Conservation (phyloP, 1,140 invertebrate genomes). For the Dreissena rostriformis region DNA sequence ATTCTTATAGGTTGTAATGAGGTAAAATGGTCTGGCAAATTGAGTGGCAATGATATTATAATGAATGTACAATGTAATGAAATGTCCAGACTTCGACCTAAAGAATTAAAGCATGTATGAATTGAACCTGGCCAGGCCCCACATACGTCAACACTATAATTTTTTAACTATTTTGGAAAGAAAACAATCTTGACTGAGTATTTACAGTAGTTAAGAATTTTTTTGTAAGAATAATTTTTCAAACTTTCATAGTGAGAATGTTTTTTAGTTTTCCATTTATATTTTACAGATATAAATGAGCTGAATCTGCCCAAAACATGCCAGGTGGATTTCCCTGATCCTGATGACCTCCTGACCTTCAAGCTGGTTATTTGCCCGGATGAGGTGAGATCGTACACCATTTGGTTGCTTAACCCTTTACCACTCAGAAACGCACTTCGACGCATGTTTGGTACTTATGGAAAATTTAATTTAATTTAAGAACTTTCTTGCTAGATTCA, state of each 20-base stretch:
- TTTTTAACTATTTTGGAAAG: too few relatives aligned
- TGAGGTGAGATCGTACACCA: too few relatives aligned
- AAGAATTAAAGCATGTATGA: neutral
- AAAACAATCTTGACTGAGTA: neutral
- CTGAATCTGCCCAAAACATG: conserved; percentile 98
- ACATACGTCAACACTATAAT: neutral
- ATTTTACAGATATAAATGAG: conserved; percentile 96
- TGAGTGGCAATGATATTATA: too few relatives aligned
- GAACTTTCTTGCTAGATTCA: too few relatives aligned
- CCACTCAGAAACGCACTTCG: too few relatives aligned
- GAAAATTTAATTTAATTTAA: too few relatives aligned
- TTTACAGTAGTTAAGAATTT: neutral
- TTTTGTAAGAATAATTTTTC: neutral
- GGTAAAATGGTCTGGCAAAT: too few relatives aligned
- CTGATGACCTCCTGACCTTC: conserved; percentile 97
- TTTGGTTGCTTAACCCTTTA: too few relatives aligned
- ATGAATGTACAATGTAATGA: too few relatives aligned
- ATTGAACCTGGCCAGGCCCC: neutral
- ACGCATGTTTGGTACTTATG: too few relatives aligned
- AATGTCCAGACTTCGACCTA: too few relatives aligned
- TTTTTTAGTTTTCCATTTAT: conserved; percentile 20
- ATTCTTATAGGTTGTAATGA: too few relatives aligned
- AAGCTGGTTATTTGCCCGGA: conserved; percentile 98
- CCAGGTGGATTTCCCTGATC: conserved; percentile 96
- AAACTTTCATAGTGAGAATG: neutral